Percentiles rank a stretch among this genome's conserved stretches.
These are phyloP conservation scores for Alligator sinensis DNA, from an alignment of 2,113 vertebrate species.

Conservation along the genomic window DNA sequence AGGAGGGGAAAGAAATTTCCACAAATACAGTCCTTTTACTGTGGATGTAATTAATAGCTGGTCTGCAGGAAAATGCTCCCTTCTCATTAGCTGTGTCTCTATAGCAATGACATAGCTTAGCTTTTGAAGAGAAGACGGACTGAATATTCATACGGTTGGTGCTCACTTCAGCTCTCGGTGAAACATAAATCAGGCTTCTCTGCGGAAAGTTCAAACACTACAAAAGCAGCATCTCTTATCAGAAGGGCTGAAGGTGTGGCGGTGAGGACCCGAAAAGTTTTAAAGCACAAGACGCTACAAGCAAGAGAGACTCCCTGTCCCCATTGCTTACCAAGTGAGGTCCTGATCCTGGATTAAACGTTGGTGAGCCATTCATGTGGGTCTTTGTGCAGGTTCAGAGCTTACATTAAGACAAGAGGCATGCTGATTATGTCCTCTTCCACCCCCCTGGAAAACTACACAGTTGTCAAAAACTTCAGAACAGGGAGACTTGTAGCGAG, in stretches of 20 bases:
- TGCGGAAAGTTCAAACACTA: too few species aligned
- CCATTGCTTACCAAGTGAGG: not conserved
- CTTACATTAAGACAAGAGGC: not conserved
- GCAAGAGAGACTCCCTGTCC: not conserved
- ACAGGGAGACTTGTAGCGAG: too few species aligned
- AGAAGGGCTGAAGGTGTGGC: too few species aligned
- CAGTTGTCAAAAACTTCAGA: not conserved
- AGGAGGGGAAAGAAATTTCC: not conserved
- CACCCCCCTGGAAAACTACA: not conserved
- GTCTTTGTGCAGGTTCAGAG: not conserved
- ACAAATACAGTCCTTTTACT: not conserved
- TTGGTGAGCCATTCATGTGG: too few species aligned
- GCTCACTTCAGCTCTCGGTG: not conserved
- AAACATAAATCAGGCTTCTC: too few species aligned
- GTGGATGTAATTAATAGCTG: not conserved
- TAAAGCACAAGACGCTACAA: not conserved
- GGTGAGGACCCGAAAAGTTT: not conserved
- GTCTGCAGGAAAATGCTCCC: not conserved
- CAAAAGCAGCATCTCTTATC: too few species aligned
- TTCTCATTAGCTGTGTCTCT: not conserved
- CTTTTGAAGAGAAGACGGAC: not conserved
- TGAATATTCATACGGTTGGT: not conserved
- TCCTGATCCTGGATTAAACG: not conserved
- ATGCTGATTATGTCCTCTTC: too few species aligned
- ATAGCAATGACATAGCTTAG: not conserved